Conservation (phyloP, 2,113 vertebrate species). For the Phocoena phocoena region DNA sequence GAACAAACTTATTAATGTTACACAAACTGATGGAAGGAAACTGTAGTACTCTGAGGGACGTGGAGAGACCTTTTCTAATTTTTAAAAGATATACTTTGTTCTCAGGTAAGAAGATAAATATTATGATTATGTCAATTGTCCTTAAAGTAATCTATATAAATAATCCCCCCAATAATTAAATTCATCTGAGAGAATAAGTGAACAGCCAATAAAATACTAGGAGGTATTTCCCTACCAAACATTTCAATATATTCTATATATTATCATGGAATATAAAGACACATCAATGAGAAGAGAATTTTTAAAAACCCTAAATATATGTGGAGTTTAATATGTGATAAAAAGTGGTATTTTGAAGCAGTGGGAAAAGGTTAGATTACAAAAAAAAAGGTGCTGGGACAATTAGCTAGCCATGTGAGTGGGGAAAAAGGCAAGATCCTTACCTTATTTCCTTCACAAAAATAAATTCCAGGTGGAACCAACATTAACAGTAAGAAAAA, state of each 20-base stretch:
- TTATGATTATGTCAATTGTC: not conserved
- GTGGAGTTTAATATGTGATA: not conserved
- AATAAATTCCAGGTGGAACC: conserved; percentile 18
- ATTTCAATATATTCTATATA: not conserved
- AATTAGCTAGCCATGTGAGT: not conserved
- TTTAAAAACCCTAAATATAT: not conserved
- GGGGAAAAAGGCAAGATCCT: not conserved
- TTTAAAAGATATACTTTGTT: conserved; percentile 25
- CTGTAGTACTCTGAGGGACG: not conserved
- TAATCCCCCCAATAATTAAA: not conserved
- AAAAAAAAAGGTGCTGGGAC: not conserved
- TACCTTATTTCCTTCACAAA: not conserved
- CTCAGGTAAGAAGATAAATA: not conserved
- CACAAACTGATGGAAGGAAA: not conserved
- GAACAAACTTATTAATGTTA: not conserved
- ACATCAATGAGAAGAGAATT: not conserved
- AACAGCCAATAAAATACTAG: not conserved
- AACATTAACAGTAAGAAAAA: not conserved
- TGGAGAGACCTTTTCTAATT: not conserved
- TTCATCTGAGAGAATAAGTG: not conserved
- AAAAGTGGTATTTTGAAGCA: conserved; percentile 3
- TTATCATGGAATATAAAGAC: not conserved
- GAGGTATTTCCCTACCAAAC: not conserved
- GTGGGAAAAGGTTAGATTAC: not conserved
- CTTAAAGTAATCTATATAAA: conserved; percentile 38